A percentile compares a stretch with the other conserved stretches of the same genome.
phyloP scores from a whole-genome alignment of 2,888 invertebrate genomes.

The Notocelia uddmanniana region DNA sequence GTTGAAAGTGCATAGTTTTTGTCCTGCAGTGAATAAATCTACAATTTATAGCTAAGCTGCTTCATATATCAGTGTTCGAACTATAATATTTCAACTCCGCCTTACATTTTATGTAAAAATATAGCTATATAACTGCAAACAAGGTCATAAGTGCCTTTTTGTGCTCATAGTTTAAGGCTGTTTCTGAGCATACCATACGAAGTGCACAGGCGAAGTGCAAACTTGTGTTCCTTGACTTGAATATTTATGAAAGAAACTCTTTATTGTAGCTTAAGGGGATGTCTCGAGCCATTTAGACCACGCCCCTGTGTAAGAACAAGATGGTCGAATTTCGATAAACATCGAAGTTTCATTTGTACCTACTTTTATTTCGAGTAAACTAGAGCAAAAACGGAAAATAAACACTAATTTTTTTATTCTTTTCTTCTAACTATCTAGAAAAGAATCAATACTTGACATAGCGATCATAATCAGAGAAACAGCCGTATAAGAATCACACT shows the following conservation, averaged over 20 bases:
- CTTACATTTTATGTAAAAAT: constrained; percentile 13
- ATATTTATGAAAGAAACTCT: constrained; percentile 15
- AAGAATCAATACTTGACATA: too few species aligned
- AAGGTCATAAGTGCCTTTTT: neutral
- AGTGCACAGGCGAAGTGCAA: constrained; percentile 21
- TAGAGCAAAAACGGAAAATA: too few species aligned
- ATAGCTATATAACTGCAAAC: neutral
- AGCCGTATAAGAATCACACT: too few species aligned
- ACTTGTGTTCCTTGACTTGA: constrained; percentile 22
- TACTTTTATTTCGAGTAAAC: too few species aligned
- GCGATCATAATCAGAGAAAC: too few species aligned
- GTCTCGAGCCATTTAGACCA: too few species aligned
- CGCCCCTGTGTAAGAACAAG: too few species aligned
- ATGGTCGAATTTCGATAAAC: too few species aligned
- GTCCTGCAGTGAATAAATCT: constrained; percentile 7
- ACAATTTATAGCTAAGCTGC: neutral
- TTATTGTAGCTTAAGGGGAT: neutral
- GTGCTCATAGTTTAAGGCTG: neutral
- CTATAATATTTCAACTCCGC: constrained; percentile 1
- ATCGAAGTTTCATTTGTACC: too few species aligned
- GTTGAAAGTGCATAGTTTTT: neutral
- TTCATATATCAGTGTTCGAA: neutral
- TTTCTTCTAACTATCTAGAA: too few species aligned
- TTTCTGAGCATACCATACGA: neutral
- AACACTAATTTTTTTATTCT: too few species aligned